Percentiles rank a stretch among this genome's conserved stretches.
These are phyloP conservation scores for Calameuta filiformis DNA, from an alignment of 2,888 invertebrate species.

Conservation along the genomic window DNA sequence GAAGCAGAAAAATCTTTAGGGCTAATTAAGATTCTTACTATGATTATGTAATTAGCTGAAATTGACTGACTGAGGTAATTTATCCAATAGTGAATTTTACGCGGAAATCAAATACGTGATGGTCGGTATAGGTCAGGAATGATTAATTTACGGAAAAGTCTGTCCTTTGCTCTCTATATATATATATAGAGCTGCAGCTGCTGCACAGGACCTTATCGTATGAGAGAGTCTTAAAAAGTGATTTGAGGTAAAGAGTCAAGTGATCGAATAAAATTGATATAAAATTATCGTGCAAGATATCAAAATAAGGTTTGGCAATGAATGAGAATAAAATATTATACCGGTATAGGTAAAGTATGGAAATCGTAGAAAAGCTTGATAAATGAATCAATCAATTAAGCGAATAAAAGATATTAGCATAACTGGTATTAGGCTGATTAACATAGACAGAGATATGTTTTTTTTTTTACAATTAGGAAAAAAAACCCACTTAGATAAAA, in stretches of 20 bases:
- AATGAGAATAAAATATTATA: background rate
- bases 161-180: background rate
- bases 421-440: background rate
- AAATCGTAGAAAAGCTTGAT: background rate
- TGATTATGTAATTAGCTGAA: background rate
- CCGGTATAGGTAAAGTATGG: background rate
- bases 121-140: background rate
- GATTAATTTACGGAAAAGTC: background rate
- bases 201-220: background rate
- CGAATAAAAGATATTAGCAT: background rate
- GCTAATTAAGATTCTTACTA: background rate
- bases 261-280: background rate
- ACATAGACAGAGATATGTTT: no score
- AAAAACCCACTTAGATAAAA: no score
- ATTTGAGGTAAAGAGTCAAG: background rate
- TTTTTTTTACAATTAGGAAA: background rate
- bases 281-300: background rate
- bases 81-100: background rate
- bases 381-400: background rate
- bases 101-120: background rate
- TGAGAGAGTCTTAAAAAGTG: background rate
- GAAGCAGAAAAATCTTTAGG: background rate
- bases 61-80: background rate
- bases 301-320: background rate
- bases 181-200: background rate